phyloP scores from a whole-genome alignment of 2,113 vertebrate genomes.

The Thermophis baileyi region DNA sequence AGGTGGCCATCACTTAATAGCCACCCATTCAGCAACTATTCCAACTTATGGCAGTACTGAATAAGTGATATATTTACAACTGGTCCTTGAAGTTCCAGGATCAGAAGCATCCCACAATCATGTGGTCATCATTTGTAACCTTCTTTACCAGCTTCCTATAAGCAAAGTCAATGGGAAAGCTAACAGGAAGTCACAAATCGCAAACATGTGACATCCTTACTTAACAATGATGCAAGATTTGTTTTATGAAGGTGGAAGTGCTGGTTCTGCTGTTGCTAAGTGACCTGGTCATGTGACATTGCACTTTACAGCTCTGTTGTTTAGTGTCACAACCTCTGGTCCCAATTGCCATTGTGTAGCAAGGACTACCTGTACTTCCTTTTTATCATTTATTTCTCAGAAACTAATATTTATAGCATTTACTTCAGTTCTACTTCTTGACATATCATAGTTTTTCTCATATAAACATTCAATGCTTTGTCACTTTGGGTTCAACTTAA shows the following conservation, averaged over 20 bases:
- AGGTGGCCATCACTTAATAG: neutral
- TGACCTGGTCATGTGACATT: neutral
- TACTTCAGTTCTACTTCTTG: neutral
- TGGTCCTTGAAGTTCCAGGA: neutral
- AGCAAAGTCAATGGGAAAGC: neutral
- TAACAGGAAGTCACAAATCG: neutral
- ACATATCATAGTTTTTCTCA: too few relatives aligned
- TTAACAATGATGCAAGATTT: neutral
- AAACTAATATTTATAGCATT: neutral
- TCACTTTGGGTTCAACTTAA: neutral
- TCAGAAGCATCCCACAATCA: neutral
- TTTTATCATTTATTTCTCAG: neutral
- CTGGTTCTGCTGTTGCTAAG: neutral
- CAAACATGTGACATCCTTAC: neutral
- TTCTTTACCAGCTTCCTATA: neutral
- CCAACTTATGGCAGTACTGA: neutral
- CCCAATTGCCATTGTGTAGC: neutral
- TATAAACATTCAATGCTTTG: neutral
- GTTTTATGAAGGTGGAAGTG: neutral
- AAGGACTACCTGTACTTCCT: neutral
- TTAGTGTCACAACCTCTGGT: neutral
- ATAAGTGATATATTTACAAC: neutral
- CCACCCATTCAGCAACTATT: neutral
- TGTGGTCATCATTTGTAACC: neutral
- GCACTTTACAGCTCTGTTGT: neutral